Evolutionary conservation across 2,113 vertebrate genomes (phyloP).

Genomic region (Sturnus vulgaris): DNA sequence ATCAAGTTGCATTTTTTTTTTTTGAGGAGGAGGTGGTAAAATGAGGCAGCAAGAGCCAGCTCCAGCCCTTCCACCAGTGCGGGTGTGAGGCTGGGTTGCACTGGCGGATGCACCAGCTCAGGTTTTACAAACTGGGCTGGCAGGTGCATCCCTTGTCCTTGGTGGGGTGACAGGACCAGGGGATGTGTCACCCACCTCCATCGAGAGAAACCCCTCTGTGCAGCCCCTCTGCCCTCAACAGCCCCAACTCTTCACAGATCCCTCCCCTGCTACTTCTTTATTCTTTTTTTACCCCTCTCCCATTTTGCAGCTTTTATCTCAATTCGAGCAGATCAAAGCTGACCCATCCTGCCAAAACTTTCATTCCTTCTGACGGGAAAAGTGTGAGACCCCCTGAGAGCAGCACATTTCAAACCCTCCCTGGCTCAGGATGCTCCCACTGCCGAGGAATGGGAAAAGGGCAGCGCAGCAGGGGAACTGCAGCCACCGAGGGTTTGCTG

Average conservation of each 20-base stretch:
- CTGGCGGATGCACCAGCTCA: not conserved
- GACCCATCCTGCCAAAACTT: not conserved
- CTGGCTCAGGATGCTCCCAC: not conserved
- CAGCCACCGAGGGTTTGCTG: not conserved
- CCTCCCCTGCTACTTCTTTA: not conserved
- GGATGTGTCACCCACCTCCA: not conserved
- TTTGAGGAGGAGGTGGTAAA: not conserved
- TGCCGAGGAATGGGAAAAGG: not conserved
- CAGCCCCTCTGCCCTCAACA: not conserved
- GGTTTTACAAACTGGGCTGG: not conserved
- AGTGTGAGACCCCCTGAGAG: not conserved
- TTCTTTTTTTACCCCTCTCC: no score
- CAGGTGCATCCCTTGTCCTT: not conserved
- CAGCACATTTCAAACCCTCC: not conserved
- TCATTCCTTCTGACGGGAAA: not conserved
- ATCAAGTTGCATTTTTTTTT: not conserved
- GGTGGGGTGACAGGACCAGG: not conserved
- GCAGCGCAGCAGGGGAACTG: not conserved
- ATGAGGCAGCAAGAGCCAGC: not conserved
- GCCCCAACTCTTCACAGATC: not conserved
- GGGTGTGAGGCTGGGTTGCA: not conserved
- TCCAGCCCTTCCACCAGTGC: rapidly evolving
- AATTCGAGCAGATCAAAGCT: not conserved
- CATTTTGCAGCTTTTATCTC: not conserved
- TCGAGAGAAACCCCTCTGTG: rapidly evolving